These are phyloP conservation scores for Acipenser ruthenus DNA, from an alignment of 2,797 vertebrate genomes.

Conservation along the genomic window DNA sequence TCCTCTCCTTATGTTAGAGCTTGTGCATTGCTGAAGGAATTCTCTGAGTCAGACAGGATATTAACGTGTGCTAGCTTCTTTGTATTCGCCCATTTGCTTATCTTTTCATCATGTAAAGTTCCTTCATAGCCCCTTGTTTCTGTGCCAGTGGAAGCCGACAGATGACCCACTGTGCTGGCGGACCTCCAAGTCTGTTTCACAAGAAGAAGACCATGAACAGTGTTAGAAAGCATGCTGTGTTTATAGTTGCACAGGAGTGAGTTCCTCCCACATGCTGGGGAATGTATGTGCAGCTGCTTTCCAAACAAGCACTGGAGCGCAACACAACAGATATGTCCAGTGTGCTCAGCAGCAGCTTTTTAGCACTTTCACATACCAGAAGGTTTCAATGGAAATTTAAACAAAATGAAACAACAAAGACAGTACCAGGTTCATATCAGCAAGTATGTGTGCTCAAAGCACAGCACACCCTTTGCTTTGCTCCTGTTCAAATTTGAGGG, in stretches of 20 bases:
- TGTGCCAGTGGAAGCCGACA: neutral
- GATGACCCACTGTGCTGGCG: neutral
- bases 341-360: neutral
- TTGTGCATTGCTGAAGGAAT: no score
- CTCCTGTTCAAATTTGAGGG: no score
- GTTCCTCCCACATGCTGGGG: neutral
- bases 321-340: neutral
- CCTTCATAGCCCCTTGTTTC: neutral
- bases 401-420: constrained; percentile 4
- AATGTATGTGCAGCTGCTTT: neutral
- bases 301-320: neutral
- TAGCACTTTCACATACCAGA: no score
- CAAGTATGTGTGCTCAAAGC: neutral
- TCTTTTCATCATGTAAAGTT: neutral
- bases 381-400: neutral
- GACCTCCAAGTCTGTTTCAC: neutral
- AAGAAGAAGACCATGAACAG: neutral
- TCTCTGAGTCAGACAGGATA: no score
- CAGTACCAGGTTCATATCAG: neutral
- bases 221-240: neutral
- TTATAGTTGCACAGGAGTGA: neutral
- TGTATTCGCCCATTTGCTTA: neutral
- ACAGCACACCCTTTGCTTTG: no score
- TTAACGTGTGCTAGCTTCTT: neutral
- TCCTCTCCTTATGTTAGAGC: neutral